Evolutionary conservation across 1,140 invertebrate species (phyloP).

Genomic region (Drosophila grimshawi): DNA sequence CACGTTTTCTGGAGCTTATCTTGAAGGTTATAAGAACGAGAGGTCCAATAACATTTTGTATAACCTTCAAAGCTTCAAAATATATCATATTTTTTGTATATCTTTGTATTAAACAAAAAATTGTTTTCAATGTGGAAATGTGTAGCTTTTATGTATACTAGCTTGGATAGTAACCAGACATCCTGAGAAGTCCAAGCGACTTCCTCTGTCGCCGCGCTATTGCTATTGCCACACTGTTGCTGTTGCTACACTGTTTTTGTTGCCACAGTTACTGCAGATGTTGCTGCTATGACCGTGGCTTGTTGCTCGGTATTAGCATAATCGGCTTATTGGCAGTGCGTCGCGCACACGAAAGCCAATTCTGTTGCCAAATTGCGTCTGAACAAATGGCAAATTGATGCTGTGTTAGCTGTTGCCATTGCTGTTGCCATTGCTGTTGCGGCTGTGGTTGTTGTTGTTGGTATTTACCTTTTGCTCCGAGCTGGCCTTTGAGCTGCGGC

Average conservation of each 20-base stretch:
- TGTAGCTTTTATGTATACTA: too few relatives aligned
- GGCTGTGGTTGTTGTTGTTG: slow-evolving; percentile 11
- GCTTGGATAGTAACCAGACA: too few relatives aligned
- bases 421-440: neutral
- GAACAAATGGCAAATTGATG: slow-evolving; percentile 25
- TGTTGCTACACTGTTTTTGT: slow-evolving; percentile 8
- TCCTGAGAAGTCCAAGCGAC: too few relatives aligned
- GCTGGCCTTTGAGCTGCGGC: slow-evolving; percentile 33
- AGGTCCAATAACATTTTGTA: too few relatives aligned
- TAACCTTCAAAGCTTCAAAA: too few relatives aligned
- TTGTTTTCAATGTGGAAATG: too few relatives aligned
- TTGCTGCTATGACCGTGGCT: slow-evolving; percentile 31
- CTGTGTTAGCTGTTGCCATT: slow-evolving; percentile 11
- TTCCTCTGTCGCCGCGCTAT: slow-evolving; percentile 12
- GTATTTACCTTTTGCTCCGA: slow-evolving; percentile 19
- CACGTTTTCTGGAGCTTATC: too few relatives aligned
- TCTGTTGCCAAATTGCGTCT: slow-evolving; percentile 44
- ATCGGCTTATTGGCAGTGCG: slow-evolving; percentile 54
- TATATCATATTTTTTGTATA: too few relatives aligned
- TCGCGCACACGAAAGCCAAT: slow-evolving; percentile 23
- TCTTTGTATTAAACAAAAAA: too few relatives aligned
- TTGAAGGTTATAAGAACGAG: too few relatives aligned
- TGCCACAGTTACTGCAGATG: slow-evolving; percentile 35
- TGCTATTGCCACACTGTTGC: slow-evolving; percentile 59
- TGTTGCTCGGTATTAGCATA: slow-evolving; percentile 69